Base-by-base conservation (phyloP, 2,797 vertebrate species). In the Borostomias antarcticus region DNA sequence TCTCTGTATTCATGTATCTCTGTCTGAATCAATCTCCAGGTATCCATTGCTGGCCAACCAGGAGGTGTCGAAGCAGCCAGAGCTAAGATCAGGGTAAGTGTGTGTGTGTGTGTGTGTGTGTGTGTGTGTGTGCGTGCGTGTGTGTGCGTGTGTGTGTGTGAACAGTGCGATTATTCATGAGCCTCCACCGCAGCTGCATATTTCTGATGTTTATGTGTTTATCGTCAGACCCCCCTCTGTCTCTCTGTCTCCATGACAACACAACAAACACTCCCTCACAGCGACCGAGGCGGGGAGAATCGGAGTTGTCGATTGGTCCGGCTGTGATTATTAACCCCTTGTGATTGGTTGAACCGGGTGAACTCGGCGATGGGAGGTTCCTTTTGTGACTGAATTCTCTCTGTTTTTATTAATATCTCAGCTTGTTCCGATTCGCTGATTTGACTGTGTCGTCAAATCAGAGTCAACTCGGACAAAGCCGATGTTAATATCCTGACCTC, bases 41-140 rank as follows among this genome's bases (percentile, higher is more conserved):
- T 99, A 79, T 99, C 98, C 64, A 99, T 99, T 81, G 98, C 98
- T 68, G 98, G 98, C 70, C 97, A 98, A 83, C 96, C 96, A 69
- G 94, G 93, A 83, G 97, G 98, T 75, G 98, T 99, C 71, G 98
- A 99, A 81, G 96, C 95, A 0, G 97, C 98, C 68, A 93, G 98
- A 89, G 93, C 95, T 73, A 94, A 96, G 92, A 99, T 99, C 91
- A 91, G 97, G 94, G 96, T 98, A 92, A 95, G 89, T 88, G n/a
- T 15, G 13, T 1, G 1, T n/a, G n/a, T 53, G 5, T 28, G 9
- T 9, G 19, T 21, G 13, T 37, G 30, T 37, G 19, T 35, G 19
- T 35, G 11, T 58, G 19, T 58, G 32, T 47, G 19, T 6, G 5
- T n/a, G 56, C 17, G 48, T 35, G 19, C 35, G 13, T 58, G 54